These are phyloP conservation scores for Solea senegalensis DNA, from an alignment of 2,113 vertebrate species.

Conservation along the genomic window DNA sequence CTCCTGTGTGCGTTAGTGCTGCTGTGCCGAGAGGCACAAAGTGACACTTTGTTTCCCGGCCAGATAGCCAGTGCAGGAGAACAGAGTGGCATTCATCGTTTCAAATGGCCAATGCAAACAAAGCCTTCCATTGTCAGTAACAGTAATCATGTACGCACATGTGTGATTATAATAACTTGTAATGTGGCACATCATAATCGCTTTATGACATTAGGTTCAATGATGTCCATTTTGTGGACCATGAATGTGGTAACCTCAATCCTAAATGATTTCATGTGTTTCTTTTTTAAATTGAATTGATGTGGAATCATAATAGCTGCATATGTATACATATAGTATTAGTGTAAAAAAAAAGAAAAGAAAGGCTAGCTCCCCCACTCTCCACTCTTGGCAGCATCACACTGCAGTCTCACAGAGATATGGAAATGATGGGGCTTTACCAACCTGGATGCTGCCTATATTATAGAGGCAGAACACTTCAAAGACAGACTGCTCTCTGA, in stretches of 20 bases:
- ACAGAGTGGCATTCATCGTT: slow-evolving; percentile 81
- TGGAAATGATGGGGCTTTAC: slow-evolving; percentile 71
- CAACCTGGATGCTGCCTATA: slow-evolving; percentile 63
- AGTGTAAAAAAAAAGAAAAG: slow-evolving; percentile 43
- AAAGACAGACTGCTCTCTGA: slow-evolving; percentile 68
- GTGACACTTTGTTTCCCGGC: slow-evolving; percentile 78
- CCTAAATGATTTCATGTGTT: neutral
- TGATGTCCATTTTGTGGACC: neutral
- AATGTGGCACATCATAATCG: slow-evolving; percentile 36
- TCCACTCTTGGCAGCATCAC: slow-evolving; percentile 59
- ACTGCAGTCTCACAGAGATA: slow-evolving; percentile 68
- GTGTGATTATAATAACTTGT: slow-evolving; percentile 52
- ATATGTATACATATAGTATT: slow-evolving; percentile 30
- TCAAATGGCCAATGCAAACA: slow-evolving; percentile 66
- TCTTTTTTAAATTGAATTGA: slow-evolving; percentile 13
- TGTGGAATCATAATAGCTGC: slow-evolving; percentile 20
- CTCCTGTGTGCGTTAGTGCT: slow-evolving; percentile 71
- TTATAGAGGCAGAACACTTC: slow-evolving; percentile 70
- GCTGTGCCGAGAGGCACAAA: slow-evolving; percentile 77
- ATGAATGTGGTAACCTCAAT: no score
- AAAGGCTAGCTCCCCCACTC: slow-evolving; percentile 16
- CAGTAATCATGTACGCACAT: slow-evolving; percentile 57
- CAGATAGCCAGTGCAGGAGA: slow-evolving; percentile 70
- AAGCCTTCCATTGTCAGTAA: slow-evolving; percentile 72
- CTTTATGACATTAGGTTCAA: slow-evolving; percentile 14